Base-by-base conservation (phyloP, 2,797 vertebrate species). In the Catostomus latipinnis region DNA sequence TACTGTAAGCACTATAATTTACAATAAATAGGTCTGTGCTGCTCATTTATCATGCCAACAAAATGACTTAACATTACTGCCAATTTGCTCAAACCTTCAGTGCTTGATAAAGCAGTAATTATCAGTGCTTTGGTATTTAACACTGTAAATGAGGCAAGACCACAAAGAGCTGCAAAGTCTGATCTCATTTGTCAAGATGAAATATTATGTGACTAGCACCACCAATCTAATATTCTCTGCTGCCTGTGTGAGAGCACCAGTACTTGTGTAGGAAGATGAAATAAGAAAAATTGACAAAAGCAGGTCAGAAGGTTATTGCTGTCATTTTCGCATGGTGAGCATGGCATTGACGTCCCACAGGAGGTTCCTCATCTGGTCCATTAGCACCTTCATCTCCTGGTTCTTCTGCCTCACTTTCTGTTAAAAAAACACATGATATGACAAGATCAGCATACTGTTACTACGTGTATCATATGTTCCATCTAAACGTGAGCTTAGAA, bases 291-390 rank as follows among this genome's bases (percentile, higher is more conserved):
- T 61, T 46, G 18, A 74, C 34, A 7, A 0, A 58, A 13, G 66
- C 6, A 5, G 65, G 46, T 52, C 58, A 14, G 52, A 58, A 9
- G 12, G 13, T 0, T 10, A 9, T 11, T n/a, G 18, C 52, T 22
- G 56, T 93, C 84, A 94, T 85, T 94, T 94, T 83, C 93, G 91
- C 75, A 91, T 92, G 1, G 92, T 94, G 80, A 95, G 87, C 94
- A 95, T 95, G 85, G 93, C 92, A 6, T 94, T 95, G 82, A 95
- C 89, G 1, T 95, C 94, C 94, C 94, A 95, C 70, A 95, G 89
- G 74, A 95, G 91, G 88, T 94, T 94, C 86, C 94, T 94, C 93
- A 94, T 93, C 88, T 95, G 94, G 84, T 95, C 94, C 94, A 95
- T 95, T 74, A 95, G 89, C 67, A 92, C 80, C 83, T 95, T 94